phyloP scores from a whole-genome alignment of 2,888 invertebrate genomes.

The Leucoptera coffeella region DNA sequence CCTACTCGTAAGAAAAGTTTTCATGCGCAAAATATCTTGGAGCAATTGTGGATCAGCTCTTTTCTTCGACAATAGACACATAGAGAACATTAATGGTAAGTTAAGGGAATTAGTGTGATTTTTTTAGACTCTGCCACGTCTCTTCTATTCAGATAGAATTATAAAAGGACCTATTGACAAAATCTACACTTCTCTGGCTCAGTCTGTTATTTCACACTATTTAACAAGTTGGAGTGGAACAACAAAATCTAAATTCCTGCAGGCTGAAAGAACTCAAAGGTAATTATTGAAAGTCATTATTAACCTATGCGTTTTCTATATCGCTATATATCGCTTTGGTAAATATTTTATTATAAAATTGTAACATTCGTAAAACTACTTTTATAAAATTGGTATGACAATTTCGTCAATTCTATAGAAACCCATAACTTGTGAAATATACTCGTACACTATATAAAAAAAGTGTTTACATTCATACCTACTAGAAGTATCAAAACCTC shows the following conservation, averaged over 20 bases:
- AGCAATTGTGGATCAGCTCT: constrained; percentile 1
- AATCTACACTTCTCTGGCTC: constrained; percentile 4
- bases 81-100: not conserved
- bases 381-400: too few species aligned
- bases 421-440: too few species aligned
- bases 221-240: constrained; percentile 7
- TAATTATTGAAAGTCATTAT: constrained; percentile 5
- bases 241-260: constrained; percentile 4
- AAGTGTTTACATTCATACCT: too few species aligned
- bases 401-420: too few species aligned
- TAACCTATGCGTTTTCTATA: too few species aligned
- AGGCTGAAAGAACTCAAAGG: constrained; percentile 6
- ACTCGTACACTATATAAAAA: too few species aligned
- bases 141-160: constrained; percentile 2
- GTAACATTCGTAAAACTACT: too few species aligned
- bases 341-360: too few species aligned
- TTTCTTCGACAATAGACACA: constrained; percentile 1
- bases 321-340: too few species aligned
- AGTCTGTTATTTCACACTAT: constrained; percentile 5
- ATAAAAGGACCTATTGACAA: too few species aligned
- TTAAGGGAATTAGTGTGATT: constrained; percentile 3
- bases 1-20: not conserved
- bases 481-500: too few species aligned
- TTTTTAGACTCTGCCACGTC: constrained; percentile 2
- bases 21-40: constrained; percentile 3